Conservation (phyloP, 2,113 vertebrate genomes). For the Brienomyrus longianalis region DNA sequence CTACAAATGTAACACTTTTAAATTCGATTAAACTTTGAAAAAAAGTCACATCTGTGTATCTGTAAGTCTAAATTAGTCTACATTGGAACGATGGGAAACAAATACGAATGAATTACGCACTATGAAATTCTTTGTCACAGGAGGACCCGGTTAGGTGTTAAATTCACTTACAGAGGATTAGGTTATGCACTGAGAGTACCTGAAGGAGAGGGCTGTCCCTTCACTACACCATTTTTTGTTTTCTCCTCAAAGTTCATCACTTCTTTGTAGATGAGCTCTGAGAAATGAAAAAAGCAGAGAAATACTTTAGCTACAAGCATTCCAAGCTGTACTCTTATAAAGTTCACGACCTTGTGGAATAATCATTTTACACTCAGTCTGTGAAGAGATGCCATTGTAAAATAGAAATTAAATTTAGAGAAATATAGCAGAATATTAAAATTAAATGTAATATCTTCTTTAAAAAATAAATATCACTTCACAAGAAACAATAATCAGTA, state of each 20-base stretch:
- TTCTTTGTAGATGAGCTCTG: slow-evolving; percentile 99
- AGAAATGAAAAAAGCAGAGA: slow-evolving; percentile 20
- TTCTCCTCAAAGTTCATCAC: slow-evolving; percentile 99
- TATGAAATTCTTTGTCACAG: slow-evolving; percentile 52
- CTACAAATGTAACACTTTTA: neutral
- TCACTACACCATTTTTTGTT: slow-evolving; percentile 98
- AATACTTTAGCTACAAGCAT: neutral
- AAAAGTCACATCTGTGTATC: neutral
- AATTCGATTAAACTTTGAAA: neutral
- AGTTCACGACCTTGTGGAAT: neutral
- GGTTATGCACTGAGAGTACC: slow-evolving; percentile 90
- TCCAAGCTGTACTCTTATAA: neutral
- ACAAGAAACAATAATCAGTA: neutral
- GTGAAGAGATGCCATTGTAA: neutral
- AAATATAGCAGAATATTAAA: neutral
- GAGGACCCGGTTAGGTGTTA: slow-evolving; percentile 57
- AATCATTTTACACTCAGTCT: neutral
- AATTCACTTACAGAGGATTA: slow-evolving; percentile 72
- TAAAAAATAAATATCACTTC: neutral
- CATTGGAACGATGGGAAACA: slow-evolving; percentile 38
- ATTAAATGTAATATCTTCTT: neutral
- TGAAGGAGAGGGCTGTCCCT: slow-evolving; percentile 99
- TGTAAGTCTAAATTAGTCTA: neutral
- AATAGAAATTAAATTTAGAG: neutral
- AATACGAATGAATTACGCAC: slow-evolving; percentile 54